A percentile compares a stretch with the other conserved stretches of the same genome.
Conservation (phyloP, 2,113 vertebrate genomes). For the Tetrao urogallus region DNA sequence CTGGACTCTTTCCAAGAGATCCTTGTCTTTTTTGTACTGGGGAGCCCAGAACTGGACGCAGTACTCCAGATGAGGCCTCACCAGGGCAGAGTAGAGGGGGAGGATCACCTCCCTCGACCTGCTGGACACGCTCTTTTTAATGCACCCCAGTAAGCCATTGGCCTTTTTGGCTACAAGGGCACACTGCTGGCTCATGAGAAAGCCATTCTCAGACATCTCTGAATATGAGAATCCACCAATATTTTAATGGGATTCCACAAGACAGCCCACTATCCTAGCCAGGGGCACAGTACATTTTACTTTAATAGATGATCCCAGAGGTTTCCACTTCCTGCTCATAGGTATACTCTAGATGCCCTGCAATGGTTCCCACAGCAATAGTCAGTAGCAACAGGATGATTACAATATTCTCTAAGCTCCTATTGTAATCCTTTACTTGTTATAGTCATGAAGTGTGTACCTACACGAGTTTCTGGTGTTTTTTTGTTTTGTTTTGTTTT, state of each 20-base stretch:
- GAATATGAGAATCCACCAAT: neutral
- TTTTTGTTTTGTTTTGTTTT: neutral
- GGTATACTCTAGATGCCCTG: neutral
- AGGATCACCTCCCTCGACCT: too few relatives aligned
- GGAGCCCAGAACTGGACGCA: too few relatives aligned
- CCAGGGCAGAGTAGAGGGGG: too few relatives aligned
- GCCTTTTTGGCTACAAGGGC: too few relatives aligned
- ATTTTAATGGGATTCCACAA: neutral
- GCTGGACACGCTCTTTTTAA: too few relatives aligned
- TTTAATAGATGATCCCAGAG: neutral
- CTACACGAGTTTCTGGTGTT: neutral
- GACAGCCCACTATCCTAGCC: neutral
- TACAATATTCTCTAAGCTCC: neutral
- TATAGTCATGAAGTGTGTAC: neutral
- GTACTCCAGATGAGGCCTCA: too few relatives aligned
- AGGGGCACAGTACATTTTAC: neutral
- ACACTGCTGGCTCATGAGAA: too few relatives aligned
- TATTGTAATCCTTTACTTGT: neutral
- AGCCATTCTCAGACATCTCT: neutral
- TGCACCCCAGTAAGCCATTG: too few relatives aligned
- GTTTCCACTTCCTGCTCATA: neutral
- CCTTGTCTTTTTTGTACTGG: too few relatives aligned
- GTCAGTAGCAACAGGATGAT: neutral
- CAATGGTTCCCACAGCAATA: neutral
- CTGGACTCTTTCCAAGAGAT: too few relatives aligned